Evolutionary conservation across 2,888 invertebrate species (phyloP).

Genomic region (Nebria salina): DNA sequence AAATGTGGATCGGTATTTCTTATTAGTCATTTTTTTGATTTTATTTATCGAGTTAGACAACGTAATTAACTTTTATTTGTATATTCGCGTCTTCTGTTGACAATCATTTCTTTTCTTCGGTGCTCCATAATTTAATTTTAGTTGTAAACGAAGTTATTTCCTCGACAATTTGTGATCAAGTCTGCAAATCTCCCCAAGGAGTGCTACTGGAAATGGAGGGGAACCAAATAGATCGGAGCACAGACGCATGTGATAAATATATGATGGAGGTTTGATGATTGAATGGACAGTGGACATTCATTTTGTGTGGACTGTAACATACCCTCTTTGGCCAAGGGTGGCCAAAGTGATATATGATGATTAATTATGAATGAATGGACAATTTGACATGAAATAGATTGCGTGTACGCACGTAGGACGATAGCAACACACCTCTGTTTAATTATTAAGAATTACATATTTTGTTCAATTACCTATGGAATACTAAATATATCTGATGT

Average conservation of each 20-base stretch:
- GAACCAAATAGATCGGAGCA: not conserved
- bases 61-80: not conserved
- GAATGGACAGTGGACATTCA: constrained; percentile 18
- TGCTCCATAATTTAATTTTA: constrained; percentile 30
- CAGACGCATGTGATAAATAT: constrained; percentile 37
- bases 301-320: not conserved
- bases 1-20: too few species aligned
- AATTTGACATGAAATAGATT: not conserved
- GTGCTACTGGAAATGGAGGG: constrained; percentile 13
- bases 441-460: not conserved
- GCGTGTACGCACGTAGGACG: not conserved
- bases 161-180: constrained; percentile 28
- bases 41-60: too few species aligned
- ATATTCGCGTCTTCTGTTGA: not conserved
- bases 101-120: not conserved
- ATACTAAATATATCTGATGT: not conserved
- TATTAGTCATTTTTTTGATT: too few species aligned
- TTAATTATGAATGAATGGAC: constrained; percentile 12
- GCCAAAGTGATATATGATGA: constrained; percentile 34
- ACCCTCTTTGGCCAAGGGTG: constrained; percentile 17
- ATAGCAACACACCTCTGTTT: not conserved
- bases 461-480: not conserved
- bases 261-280: constrained; percentile 40
- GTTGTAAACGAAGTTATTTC: constrained; percentile 25
- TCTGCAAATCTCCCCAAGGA: constrained; percentile 25